Evolutionary conservation across 2,113 vertebrate species (phyloP).

Genomic region (Arothron firmamentum): DNA sequence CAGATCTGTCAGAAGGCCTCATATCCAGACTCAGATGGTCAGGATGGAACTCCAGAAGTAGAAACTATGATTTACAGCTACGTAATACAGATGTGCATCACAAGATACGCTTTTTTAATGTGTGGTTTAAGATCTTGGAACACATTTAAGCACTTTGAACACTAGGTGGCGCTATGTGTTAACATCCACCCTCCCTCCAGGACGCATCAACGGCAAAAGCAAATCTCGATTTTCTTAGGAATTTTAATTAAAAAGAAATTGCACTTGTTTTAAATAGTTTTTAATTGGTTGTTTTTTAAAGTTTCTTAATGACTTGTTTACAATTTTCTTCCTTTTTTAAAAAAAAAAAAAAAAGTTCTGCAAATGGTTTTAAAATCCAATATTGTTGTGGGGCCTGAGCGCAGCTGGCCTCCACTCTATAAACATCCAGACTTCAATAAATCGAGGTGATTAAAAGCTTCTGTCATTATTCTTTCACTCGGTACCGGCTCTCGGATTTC

Average conservation of each 20-base stretch:
- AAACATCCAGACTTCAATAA: conserved; percentile 57
- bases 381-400: conserved; percentile 20
- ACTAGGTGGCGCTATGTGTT: conserved; percentile 51
- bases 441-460: conserved; percentile 72
- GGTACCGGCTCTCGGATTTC: conserved; percentile 90
- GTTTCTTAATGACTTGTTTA: background rate
- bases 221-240: no score
- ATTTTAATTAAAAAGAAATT: background rate
- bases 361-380: background rate
- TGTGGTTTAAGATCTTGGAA: no score
- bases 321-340: background rate
- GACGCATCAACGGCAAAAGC: no score
- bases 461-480: conserved; percentile 70
- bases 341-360: no score
- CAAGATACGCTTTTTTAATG: no score
- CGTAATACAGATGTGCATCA: no score
- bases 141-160: conserved; percentile 3
- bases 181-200: background rate
- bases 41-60: no score
- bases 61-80: no score
- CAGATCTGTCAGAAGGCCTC: no score
- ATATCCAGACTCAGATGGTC: no score
- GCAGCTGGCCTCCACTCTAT: conserved; percentile 29
- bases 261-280: background rate
- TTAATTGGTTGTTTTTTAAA: background rate